These are phyloP conservation scores for Lanius collurio DNA, from an alignment of 2,113 vertebrate species.

Conservation along the genomic window DNA sequence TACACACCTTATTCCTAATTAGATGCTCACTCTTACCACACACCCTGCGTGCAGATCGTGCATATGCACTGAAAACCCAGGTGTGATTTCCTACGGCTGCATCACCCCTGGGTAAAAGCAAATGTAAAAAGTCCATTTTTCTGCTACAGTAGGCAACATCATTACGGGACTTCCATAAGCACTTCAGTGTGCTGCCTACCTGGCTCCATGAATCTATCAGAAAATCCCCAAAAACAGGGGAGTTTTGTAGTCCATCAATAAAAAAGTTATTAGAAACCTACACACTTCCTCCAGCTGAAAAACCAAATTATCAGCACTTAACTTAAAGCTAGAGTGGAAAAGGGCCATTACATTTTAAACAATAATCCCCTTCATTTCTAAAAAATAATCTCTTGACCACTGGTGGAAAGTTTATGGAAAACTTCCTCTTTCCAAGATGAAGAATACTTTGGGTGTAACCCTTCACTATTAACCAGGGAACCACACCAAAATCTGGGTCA, in stretches of 20 bases:
- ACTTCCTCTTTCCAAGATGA: not conserved
- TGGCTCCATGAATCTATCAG: not conserved
- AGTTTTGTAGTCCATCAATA: rapidly evolving
- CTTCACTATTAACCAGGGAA: not conserved
- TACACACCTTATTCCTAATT: rapidly evolving
- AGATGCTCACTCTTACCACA: not conserved
- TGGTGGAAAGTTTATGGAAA: rapidly evolving
- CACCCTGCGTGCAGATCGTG: rapidly evolving
- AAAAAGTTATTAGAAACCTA: not conserved
- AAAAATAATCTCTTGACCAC: not conserved
- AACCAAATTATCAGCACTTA: not conserved
- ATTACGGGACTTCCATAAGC: not conserved
- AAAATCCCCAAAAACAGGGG: not conserved
- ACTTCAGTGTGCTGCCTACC: not conserved
- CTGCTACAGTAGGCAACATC: not conserved
- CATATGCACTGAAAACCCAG: not conserved
- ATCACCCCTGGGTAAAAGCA: not conserved
- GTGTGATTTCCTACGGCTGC: rapidly evolving
- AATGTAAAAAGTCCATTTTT: not conserved
- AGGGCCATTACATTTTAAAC: not conserved
- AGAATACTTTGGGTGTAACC: not conserved
- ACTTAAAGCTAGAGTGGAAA: not conserved
- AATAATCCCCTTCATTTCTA: not conserved
- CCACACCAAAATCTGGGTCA: not conserved
- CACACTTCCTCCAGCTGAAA: not conserved